Conservation (phyloP, 1,140 invertebrate species). For the Lepidostoma basale region DNA sequence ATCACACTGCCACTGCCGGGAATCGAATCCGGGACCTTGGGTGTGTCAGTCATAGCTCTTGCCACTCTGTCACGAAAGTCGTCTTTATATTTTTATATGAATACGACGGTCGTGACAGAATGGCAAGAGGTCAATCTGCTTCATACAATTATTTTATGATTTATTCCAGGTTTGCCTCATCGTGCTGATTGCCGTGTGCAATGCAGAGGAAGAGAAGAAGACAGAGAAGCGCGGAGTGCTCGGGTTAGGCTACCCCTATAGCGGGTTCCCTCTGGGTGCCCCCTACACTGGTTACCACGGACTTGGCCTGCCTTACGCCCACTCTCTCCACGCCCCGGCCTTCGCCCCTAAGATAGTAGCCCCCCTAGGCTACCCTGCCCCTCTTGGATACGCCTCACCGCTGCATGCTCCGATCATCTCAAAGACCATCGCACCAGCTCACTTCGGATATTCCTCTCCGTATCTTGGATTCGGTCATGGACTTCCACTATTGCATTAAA, state of each 20-base stretch:
- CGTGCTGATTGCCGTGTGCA: constrained; percentile 31
- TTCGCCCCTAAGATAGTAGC: constrained; percentile 31
- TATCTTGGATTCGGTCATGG: constrained; percentile 34
- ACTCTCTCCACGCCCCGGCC: constrained; percentile 31
- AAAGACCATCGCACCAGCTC: constrained; percentile 39
- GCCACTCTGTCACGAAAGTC: too few species aligned
- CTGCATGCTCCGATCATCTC: constrained; percentile 38
- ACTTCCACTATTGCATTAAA: constrained; percentile 14
- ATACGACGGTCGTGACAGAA: too few species aligned
- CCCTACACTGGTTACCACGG: constrained; percentile 14
- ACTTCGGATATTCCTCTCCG: constrained; percentile 35
- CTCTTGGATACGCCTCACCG: constrained; percentile 32
- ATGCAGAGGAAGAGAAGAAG: constrained; percentile 36
- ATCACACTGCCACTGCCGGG: too few species aligned
- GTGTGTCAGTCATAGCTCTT: too few species aligned
- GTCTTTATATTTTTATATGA: too few species aligned
- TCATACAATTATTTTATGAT: neutral
- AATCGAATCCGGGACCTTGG: too few species aligned
- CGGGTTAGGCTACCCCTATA: constrained; percentile 35
- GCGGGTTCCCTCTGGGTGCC: constrained; percentile 7
- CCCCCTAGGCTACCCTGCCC: constrained; percentile 19
- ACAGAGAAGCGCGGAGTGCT: constrained; percentile 39
- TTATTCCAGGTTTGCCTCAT: constrained; percentile 35
- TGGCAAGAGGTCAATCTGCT: too few species aligned
- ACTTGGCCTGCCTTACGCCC: constrained; percentile 36